Base-by-base conservation (phyloP, 2,888 invertebrate species). In the Oligia latruncula region DNA sequence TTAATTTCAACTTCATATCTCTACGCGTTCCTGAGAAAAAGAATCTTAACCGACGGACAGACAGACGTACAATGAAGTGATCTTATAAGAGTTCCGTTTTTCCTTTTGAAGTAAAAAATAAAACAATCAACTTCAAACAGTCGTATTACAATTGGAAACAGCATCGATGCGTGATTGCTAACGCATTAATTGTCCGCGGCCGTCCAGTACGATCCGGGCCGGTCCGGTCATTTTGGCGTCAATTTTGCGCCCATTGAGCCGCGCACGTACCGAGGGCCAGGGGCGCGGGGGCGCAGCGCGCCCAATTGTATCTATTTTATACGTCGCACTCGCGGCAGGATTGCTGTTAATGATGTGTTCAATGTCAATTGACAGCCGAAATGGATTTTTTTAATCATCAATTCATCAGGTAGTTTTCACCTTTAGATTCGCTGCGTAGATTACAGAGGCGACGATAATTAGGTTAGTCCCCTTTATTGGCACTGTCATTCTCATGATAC, bases 241-340 rank as follows among this genome's bases (percentile, higher is more conserved):
- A 90, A 88, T 89, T 89, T 90, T 86, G 80, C 73, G 83, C 73
- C 86, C 85, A 90, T 84, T 88, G 84, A 87, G 74, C 58, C 82
- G 66, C 80, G 67, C 71, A 46, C 55, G 71, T 66, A 62, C 20
- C 23, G 66, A 35, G 35, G 20, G 9, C 43, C 20, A n/a, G n/a
- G 20, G 2, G 20, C 68, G 13, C 49, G 5, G 11, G 35, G 9
- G 17, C 11, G 17, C 17, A 60, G 40, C 65, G 60, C 64, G 70
- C 65, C 72, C 83, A 66, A 81, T 83, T 73, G 83, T 83, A 80
- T 78, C 71, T 83, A 77, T 87, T 88, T 79, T 78, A 88, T 77
- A 55, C 67, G 66, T 65, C 71, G 15, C 58, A 62, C 65, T 40
- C 60, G 55, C 52, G 20, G 35, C 64, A 35, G 65, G 23, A 23